Conservation (phyloP, 2,888 invertebrate genomes). For the Alitta virens region DNA sequence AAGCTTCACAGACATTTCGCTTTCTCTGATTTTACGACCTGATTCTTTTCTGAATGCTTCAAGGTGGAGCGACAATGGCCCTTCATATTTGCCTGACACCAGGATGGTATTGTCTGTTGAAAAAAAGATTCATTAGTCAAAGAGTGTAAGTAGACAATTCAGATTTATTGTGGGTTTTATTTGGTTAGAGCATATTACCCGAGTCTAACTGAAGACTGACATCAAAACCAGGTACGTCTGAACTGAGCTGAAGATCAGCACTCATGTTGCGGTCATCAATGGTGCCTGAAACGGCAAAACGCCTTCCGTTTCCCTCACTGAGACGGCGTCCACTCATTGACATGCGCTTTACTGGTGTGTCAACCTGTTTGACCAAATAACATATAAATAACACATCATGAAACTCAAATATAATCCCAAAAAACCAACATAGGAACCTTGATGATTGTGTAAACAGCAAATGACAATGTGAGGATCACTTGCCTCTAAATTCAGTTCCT, state of each 20-base stretch:
- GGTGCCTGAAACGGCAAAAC: slow-evolving; percentile 7
- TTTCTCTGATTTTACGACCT: slow-evolving; percentile 13
- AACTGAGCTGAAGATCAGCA: slow-evolving; percentile 6
- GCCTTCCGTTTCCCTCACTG: neutral
- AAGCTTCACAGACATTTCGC: slow-evolving; percentile 5
- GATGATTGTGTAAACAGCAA: too few species aligned
- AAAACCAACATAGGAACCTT: too few species aligned
- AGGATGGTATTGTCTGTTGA: neutral
- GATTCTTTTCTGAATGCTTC: slow-evolving; percentile 12
- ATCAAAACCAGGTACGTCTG: slow-evolving; percentile 6
- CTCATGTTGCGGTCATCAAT: slow-evolving; percentile 1
- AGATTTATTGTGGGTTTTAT: too few species aligned
- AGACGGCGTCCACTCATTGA: neutral
- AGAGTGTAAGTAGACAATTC: too few species aligned
- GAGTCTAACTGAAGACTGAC: slow-evolving; percentile 19
- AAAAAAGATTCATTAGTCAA: neutral
- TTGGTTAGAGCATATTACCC: slow-evolving; percentile 3
- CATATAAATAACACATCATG: too few species aligned
- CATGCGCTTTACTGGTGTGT: neutral
- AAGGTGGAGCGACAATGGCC: slow-evolving; percentile 2
- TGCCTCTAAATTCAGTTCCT: slow-evolving; percentile 34
- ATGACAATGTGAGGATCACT: slow-evolving; percentile 16
- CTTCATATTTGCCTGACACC: slow-evolving; percentile 13
- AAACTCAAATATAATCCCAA: too few species aligned
- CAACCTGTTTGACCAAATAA: neutral